These are phyloP conservation scores for Heloderma charlesbogerti DNA, from an alignment of 2,113 vertebrate species.

Conservation along the genomic window DNA sequence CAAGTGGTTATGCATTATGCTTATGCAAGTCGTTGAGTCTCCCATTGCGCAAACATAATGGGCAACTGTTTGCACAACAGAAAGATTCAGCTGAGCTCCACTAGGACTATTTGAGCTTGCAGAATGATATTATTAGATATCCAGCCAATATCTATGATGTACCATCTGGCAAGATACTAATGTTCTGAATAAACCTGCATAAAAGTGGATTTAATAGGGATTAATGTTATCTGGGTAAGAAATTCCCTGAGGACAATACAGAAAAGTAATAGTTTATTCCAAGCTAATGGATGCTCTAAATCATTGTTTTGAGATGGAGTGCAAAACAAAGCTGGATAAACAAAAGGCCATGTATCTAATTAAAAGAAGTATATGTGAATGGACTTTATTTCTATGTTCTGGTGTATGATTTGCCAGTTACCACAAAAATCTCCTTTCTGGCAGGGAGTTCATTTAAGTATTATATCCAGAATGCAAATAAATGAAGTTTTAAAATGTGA, in stretches of 20 bases:
- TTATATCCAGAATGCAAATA: too few relatives aligned
- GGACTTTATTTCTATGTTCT: slow-evolving; percentile 46
- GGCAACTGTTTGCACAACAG: too few relatives aligned
- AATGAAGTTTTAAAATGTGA: too few relatives aligned
- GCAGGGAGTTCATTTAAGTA: not conserved
- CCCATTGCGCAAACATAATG: too few relatives aligned
- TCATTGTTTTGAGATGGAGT: slow-evolving; percentile 50
- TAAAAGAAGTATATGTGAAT: slow-evolving; percentile 36
- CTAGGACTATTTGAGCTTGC: too few relatives aligned
- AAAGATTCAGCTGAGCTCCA: too few relatives aligned
- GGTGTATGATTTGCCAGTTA: not conserved
- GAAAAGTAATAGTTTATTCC: slow-evolving; percentile 41
- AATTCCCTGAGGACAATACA: slow-evolving; percentile 54
- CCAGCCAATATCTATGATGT: slow-evolving; percentile 61
- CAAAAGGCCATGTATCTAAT: not conserved
- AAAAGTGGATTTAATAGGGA: slow-evolving; percentile 55
- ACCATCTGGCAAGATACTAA: slow-evolving; percentile 48
- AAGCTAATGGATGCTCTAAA: slow-evolving; percentile 55
- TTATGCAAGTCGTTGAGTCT: too few relatives aligned
- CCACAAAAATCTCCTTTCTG: not conserved
- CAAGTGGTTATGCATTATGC: too few relatives aligned
- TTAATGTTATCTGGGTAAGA: slow-evolving; percentile 60
- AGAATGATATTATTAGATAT: slow-evolving; percentile 10
- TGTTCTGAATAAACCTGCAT: slow-evolving; percentile 43
- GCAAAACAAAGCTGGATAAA: slow-evolving; percentile 28